Evolutionary conservation across 1,140 invertebrate species (phyloP).

Genomic region (Drosophila kurseongensis): DNA sequence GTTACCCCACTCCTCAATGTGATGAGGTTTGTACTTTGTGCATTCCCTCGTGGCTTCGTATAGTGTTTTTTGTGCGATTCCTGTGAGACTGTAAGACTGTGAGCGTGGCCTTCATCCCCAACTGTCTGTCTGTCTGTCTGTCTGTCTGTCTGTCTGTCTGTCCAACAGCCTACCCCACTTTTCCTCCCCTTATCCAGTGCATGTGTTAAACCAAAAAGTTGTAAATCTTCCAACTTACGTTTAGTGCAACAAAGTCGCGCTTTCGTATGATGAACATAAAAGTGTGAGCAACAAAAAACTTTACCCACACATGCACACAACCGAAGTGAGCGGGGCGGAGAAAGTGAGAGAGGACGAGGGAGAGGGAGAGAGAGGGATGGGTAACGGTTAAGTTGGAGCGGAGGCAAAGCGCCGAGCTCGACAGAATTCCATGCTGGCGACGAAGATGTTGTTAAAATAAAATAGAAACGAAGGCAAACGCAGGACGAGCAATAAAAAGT

Average conservation of each 20-base stretch:
- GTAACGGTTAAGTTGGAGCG: slow-evolving; percentile 52
- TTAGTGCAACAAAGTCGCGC: slow-evolving; percentile 79
- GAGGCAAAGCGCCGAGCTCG: slow-evolving; percentile 65
- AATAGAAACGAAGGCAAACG: slow-evolving; percentile 49
- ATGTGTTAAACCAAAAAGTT: slow-evolving; percentile 70
- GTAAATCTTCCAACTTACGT: slow-evolving; percentile 73
- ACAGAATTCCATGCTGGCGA: slow-evolving; percentile 73
- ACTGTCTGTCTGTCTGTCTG: slow-evolving; percentile 11
- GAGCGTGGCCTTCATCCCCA: slow-evolving; percentile 31
- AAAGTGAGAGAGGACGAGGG: slow-evolving; percentile 6
- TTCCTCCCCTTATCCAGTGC: neutral
- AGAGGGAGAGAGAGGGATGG: slow-evolving; percentile 9
- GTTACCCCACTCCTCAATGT: slow-evolving; percentile 7
- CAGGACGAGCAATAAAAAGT: slow-evolving; percentile 73
- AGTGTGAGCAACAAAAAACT: slow-evolving; percentile 46
- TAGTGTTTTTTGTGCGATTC: slow-evolving; percentile 27
- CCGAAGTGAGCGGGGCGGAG: neutral
- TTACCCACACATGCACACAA: slow-evolving; percentile 34
- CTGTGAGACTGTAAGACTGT: slow-evolving; percentile 44
- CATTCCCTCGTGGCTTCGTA: slow-evolving; percentile 39
- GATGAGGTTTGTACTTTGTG: slow-evolving; percentile 18
- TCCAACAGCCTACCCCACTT: slow-evolving; percentile 23
- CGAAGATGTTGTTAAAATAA: slow-evolving; percentile 78
- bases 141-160: slow-evolving; percentile 8
- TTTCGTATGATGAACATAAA: slow-evolving; percentile 72